phyloP scores from a whole-genome alignment of 1,140 invertebrate genomes.

The Heliconius melpomene region DNA sequence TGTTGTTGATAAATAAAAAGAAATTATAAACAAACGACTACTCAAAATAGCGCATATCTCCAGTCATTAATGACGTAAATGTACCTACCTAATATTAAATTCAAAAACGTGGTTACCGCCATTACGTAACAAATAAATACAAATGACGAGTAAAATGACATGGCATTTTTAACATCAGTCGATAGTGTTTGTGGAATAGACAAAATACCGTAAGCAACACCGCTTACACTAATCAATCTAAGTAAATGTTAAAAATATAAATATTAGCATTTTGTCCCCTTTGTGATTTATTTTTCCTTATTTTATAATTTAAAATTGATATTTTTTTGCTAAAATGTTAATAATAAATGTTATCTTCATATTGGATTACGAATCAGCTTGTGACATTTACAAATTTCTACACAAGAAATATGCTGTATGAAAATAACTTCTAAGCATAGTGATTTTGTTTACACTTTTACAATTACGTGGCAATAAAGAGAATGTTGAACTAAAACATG shows the following conservation, averaged over 20 bases:
- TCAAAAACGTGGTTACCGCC: neutral
- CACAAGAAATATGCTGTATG: neutral
- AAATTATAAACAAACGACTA: neutral
- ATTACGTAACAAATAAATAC: neutral
- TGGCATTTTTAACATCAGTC: conserved; percentile 3
- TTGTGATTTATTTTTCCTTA: no score
- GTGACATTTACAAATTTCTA: neutral
- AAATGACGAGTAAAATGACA: conserved; percentile 11
- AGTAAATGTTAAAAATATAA: neutral
- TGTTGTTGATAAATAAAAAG: neutral
- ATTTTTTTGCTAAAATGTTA: no score
- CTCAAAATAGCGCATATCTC: neutral
- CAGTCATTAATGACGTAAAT: neutral
- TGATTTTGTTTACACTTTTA: neutral
- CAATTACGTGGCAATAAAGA: neutral
- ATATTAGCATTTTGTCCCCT: no score
- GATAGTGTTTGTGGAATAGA: conserved; percentile 3
- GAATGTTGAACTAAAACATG: neutral
- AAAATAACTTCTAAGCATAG: neutral
- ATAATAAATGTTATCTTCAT: neutral
- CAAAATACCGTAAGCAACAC: neutral
- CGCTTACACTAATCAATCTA: neutral
- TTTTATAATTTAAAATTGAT: no score
- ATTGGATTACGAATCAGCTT: neutral
- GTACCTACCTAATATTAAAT: neutral